Percentiles rank a stretch among this genome's conserved stretches.
Conservation (phyloP, 2,113 vertebrate genomes). For the Hystrix brachyura region DNA sequence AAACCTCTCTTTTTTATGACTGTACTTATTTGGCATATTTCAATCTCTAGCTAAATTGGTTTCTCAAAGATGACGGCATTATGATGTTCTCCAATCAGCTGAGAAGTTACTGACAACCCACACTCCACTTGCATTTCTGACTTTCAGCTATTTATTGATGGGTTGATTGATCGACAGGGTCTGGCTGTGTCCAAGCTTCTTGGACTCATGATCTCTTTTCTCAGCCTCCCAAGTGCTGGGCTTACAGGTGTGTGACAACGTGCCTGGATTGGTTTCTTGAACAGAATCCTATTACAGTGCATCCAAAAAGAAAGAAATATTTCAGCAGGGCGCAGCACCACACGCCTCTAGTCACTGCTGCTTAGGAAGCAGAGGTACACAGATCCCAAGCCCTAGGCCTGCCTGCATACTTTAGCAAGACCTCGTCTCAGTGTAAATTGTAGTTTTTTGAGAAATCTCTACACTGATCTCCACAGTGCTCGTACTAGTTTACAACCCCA, state of each 20-base stretch:
- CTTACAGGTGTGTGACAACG: no score
- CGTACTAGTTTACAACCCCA: neutral
- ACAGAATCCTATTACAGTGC: no score
- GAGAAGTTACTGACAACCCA: neutral
- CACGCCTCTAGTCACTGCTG: neutral
- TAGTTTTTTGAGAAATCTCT: neutral
- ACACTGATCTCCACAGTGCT: neutral
- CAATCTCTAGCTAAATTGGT: neutral
- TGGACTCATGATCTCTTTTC: no score
- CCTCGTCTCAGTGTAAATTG: neutral
- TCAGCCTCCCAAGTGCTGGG: no score
- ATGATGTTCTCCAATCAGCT: neutral
- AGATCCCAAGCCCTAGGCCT: neutral
- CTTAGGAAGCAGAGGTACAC: neutral
- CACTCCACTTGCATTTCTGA: neutral
- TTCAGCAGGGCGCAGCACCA: neutral
- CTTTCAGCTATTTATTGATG: neutral
- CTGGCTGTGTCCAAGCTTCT: no score
- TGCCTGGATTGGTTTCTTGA: no score
- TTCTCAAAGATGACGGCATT: conserved; percentile 21
- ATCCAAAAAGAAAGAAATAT: no score
- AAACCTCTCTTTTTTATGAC: conserved; percentile 10
- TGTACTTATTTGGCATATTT: neutral
- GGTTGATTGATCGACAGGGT: no score
- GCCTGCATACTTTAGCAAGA: neutral